Evolutionary conservation across 2,113 vertebrate genomes (phyloP), one percentile per base, ranked within the genome.

Genomic region (Catagonus wagneri): DNA sequence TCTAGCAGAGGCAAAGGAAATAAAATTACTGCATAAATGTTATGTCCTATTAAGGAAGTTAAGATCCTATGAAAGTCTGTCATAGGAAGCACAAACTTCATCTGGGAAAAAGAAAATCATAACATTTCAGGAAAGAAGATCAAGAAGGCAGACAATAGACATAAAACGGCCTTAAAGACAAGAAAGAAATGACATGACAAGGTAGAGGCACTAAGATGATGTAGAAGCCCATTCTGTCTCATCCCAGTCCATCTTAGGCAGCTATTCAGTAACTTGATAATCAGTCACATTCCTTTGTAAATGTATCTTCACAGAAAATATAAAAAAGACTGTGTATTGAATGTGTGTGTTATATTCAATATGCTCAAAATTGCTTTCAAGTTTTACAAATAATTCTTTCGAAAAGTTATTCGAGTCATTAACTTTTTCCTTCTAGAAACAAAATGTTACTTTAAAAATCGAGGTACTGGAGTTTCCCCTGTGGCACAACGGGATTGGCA

Each of bases 391-490:
- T 60, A 66, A 87, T 63, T 50, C 25, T 25, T 56, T 39, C 65
- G 36, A 80, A 85, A 75, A 76, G 6, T 65, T 56, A 72, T 75
- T 75, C 39, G 58, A 29, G 7, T 10, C 17, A 83, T n/a, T 83
- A 80, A 39, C 7, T 50, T 58, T 91, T 93, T 71, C 23, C 69
- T 79, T 76, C 78, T 84, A 63, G 56, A 93, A 89, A 58, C 3
- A 79, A 84, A 83, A 56, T 76, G 61, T 61, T 69, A 60, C 20
- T 83, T 89, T 85, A 81, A 87, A 39, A 94, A 72, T 44, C 8
- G 44, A 44, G 44, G 44, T 44, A 44, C 44, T 44, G 44, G 44
- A 44, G 44, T 44, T 44, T 44, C 44, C 44, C 44, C 44, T 44
- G 44, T 44, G 44, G 44, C 44, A 44, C 44, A 44, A 44, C 8